phyloP scores from a whole-genome alignment of 2,113 vertebrate species.

The Labrus mixtus region DNA sequence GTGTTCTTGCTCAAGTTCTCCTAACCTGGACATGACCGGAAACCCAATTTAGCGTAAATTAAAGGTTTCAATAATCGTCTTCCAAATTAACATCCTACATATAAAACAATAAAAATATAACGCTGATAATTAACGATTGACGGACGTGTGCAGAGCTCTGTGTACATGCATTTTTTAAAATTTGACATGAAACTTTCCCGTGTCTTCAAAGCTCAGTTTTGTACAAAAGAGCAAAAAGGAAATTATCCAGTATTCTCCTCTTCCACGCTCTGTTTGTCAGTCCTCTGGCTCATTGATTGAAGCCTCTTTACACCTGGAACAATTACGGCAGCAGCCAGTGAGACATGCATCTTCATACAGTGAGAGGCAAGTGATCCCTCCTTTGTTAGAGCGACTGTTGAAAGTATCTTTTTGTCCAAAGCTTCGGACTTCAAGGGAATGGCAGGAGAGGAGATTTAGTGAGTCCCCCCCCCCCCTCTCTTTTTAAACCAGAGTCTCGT shows the following conservation, averaged over 20 bases:
- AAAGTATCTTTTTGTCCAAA: constrained; percentile 16
- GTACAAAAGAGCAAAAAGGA: neutral
- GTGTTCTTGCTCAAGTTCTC: too few species aligned
- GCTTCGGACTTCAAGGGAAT: constrained; percentile 21
- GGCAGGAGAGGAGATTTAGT: neutral
- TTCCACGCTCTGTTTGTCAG: constrained; percentile 29
- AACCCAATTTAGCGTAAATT: too few species aligned
- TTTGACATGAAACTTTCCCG: neutral
- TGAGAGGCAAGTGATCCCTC: neutral
- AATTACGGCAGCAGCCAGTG: constrained; percentile 47
- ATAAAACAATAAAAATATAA: too few species aligned
- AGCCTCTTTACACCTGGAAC: constrained; percentile 15
- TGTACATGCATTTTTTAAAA: too few species aligned
- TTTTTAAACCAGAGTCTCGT: neutral
- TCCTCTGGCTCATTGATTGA: constrained; percentile 36
- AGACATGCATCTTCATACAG: constrained; percentile 7
- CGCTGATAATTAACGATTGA: too few species aligned
- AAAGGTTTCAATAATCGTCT: too few species aligned
- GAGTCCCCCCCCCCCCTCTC: neutral
- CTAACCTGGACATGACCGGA: too few species aligned
- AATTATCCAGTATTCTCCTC: constrained; percentile 7
- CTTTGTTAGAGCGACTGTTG: neutral
- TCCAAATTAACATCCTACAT: too few species aligned
- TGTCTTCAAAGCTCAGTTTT: neutral
- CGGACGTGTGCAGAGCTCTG: too few species aligned